Evolutionary conservation across 2,113 vertebrate genomes (phyloP), one percentile per base, ranked within the genome.

Genomic region (Ochotona curzoniae): DNA sequence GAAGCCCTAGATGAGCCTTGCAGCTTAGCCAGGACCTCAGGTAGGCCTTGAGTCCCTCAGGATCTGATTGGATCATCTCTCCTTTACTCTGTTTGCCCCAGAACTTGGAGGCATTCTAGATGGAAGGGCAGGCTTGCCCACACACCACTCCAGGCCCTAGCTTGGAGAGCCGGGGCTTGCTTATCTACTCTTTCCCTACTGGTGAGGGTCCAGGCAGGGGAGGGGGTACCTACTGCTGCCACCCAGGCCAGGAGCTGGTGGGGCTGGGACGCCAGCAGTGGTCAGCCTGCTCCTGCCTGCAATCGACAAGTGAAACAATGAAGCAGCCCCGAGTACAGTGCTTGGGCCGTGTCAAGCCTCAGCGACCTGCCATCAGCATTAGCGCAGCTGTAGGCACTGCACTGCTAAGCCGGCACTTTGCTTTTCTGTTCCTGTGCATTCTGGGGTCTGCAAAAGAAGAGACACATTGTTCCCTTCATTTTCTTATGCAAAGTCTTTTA

Each of bases 401-500:
- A 44, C 38, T 44, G 38, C 38, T 44, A 44, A 44, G 38, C 38
- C 38, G 6, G 38, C 38, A 44, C 38, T 44, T 44, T 44, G 38
- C 38, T 44, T 54, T 83, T 51, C 49, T 23, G 20, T 60, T n/a
- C 69, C 60, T 60, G 23, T 79, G 23, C 60, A 70, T 60, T 79
- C 57, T 51, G 70, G n/a, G 28, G 23, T 30, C 64, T 30, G 5
- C 73, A 47, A 73, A 67, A 71, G 54, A 25, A 64, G 14, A 67
- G 30, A 71, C 7, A 35, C 15, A 26, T 1, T 23, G 17, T 26
- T 79, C 71, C 79, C 75, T 89, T 32, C 49, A 9, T 28, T 57
- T 83, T 93, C 38, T 70, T 71, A 87, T 54, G 17, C 70, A 44
- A 82, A 79, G 28, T 71, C 54, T 84, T 71, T 57, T 57, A 4